Base-by-base conservation (phyloP, 1,140 invertebrate species). In the Drosophila takahashii region DNA sequence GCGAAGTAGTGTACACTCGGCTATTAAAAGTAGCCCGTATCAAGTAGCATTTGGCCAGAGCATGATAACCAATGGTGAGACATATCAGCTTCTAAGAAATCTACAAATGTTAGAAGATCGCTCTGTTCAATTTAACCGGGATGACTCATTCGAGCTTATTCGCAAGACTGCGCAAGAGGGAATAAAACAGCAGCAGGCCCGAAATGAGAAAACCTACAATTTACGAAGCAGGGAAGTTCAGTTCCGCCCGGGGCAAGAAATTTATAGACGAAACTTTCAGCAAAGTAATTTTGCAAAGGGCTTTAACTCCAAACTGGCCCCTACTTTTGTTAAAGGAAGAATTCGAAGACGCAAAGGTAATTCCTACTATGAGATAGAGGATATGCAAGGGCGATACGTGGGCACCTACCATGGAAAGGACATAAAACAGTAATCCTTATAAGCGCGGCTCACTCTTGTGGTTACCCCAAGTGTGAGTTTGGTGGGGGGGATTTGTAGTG, bases 281-380 rank as follows among this genome's bases (percentile, higher is more conserved):
- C 36, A 54, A 27, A 54, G 52, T 22, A 54, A 54, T 41, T 54
- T 54, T 54, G 52, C 22, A n/a, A 39, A 37, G 13, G 15, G 48
- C 5, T 51, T 34, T 10, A 18, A 51, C 16, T 10, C 32, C 10
- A 52, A 36, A 22, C 16, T 52, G 4, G 32, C 50, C 2, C 7
- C 16, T 4, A 52, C 32, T 1, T 52, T 22, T 34, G 5, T 52
- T 1, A 52, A 22, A 4, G 11, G 15, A 3, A 10, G 48, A 13
- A 11, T 51, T 36, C 10, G 29, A 6, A 54, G 15, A 26, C 22
- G n/a, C 22, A 22, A 22, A 15, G 52, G 36, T 8, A 22, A 22
- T 22, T 22, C 22, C 22, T 22, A 22, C 7, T 41, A 54, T 26
- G 36, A 54, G 6, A 7, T 54, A 5, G 52, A 54, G 13, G 52